These are phyloP conservation scores for Bombus fervidus DNA, from an alignment of 1,140 invertebrate species.

Conservation along the genomic window DNA sequence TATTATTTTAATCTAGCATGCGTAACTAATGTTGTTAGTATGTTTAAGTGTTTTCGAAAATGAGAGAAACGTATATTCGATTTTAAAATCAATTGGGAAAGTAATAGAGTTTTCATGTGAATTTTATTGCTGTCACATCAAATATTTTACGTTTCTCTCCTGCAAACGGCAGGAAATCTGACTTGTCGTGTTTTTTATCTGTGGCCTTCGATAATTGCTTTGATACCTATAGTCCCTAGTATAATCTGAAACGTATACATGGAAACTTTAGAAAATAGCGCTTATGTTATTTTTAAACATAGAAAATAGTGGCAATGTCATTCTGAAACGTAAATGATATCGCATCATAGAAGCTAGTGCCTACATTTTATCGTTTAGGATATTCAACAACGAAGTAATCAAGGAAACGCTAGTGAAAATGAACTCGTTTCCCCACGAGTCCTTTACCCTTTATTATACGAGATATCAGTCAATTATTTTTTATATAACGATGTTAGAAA, in stretches of 20 bases:
- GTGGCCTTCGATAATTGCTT: neutral
- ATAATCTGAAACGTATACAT: neutral
- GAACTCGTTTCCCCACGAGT: neutral
- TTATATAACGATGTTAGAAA: neutral
- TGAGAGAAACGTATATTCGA: too few species aligned
- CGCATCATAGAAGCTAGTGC: too few species aligned
- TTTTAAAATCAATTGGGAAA: too few species aligned
- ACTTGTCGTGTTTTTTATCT: neutral
- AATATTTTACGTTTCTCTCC: too few species aligned
- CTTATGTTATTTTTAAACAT: neutral
- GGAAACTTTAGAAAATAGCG: neutral
- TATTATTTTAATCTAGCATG: too few species aligned
- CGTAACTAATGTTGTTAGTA: too few species aligned
- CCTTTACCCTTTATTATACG: neutral
- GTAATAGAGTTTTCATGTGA: too few species aligned
- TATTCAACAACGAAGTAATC: neutral
- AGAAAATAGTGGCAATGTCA: too few species aligned
- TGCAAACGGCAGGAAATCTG: fast-evolving
- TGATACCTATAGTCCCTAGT: neutral
- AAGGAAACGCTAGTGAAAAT: neutral
- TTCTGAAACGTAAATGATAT: too few species aligned
- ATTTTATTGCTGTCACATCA: too few species aligned
- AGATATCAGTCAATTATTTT: neutral
- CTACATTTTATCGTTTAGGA: neutral
- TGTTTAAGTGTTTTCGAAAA: too few species aligned